Evolutionary conservation across 2,888 invertebrate species (phyloP).

Genomic region (Acrobasis repandana): DNA sequence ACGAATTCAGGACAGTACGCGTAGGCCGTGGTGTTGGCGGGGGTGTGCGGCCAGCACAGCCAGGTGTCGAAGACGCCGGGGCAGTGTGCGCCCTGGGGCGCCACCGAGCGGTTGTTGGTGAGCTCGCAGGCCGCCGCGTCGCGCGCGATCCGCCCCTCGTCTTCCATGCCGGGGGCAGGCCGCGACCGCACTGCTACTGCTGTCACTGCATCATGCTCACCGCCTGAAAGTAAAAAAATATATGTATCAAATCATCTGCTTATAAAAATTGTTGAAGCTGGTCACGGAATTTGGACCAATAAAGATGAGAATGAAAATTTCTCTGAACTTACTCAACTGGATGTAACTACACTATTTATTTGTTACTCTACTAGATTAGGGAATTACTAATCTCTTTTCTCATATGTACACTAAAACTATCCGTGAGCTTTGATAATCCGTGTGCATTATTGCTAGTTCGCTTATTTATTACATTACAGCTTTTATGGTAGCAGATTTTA

Average conservation of each 20-base stretch:
- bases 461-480: background rate
- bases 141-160: constrained; percentile 60
- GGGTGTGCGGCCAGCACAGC: constrained; percentile 91
- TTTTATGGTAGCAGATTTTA: background rate
- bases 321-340: no score
- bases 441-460: no score
- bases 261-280: no score
- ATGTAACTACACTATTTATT: no score
- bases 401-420: no score
- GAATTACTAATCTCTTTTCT: no score
- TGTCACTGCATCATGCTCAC: constrained; percentile 10
- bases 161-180: constrained; percentile 49
- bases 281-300: no score
- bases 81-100: constrained; percentile 84
- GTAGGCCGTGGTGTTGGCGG: constrained; percentile 85
- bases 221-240: background rate
- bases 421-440: no score
- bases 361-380: no score
- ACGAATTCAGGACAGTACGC: constrained; percentile 89
- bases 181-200: constrained; percentile 9
- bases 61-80: constrained; percentile 91
- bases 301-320: no score
- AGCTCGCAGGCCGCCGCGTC: constrained; percentile 53
- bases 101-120: constrained; percentile 50
- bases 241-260: no score